A percentile compares a stretch with the other conserved stretches of the same genome.
Conservation (phyloP, 2,113 vertebrate genomes). For the Alligator mississippiensis region DNA sequence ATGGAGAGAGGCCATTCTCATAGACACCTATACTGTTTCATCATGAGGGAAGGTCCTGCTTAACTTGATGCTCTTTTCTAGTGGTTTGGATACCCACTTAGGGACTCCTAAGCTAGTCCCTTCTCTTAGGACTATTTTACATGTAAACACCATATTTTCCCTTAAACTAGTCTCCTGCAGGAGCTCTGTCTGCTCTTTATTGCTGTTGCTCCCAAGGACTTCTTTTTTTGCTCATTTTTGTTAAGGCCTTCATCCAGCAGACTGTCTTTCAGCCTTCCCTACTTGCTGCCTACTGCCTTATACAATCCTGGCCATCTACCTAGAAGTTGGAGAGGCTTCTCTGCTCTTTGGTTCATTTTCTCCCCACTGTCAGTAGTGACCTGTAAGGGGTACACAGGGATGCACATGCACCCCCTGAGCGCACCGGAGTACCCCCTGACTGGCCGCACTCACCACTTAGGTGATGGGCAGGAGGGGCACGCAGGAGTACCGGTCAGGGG, state of each 20-base stretch:
- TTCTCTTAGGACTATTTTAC: background rate
- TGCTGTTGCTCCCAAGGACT: background rate
- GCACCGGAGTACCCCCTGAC: too few species aligned
- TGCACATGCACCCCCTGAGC: too few species aligned
- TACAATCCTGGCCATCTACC: background rate
- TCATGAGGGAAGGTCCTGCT: background rate
- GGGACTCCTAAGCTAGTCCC: background rate
- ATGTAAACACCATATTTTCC: background rate
- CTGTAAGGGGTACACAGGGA: too few species aligned
- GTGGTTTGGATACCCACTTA: too few species aligned
- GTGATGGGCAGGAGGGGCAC: too few species aligned
- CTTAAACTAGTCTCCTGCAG: background rate
- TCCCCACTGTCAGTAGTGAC: background rate
- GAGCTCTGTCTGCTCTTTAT: fast-evolving
- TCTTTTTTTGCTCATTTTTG: background rate
- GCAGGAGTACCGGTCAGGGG: too few species aligned
- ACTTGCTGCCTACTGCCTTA: fast-evolving
- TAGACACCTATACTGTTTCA: background rate
- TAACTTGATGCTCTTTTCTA: background rate
- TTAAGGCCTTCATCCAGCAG: background rate
- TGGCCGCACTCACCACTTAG: too few species aligned
- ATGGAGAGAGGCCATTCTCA: background rate
- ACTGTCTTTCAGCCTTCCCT: background rate
- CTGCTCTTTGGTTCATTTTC: background rate
- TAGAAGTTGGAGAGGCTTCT: background rate